Evolutionary conservation across 1,140 invertebrate genomes (phyloP).

Genomic region (Popillia japonica): DNA sequence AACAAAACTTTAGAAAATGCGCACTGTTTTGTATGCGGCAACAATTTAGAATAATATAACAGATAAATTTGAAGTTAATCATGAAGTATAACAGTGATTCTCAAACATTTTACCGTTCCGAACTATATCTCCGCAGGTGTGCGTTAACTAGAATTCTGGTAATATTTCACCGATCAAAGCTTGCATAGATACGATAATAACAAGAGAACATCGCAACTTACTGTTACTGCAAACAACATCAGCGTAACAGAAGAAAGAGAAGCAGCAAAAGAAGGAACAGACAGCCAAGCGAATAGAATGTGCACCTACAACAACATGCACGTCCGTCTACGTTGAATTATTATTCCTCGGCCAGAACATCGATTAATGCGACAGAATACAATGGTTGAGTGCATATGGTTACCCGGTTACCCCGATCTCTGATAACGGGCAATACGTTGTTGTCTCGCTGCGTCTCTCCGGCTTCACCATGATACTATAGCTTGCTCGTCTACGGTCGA

Average conservation of each 20-base stretch:
- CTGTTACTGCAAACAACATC: neutral
- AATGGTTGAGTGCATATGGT: constrained; percentile 46
- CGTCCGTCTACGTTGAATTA: constrained; percentile 48
- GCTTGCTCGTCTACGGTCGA: neutral
- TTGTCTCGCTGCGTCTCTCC: neutral
- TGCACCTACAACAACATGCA: constrained; percentile 30
- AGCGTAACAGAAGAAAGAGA: neutral
- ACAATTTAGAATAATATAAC: too few species aligned
- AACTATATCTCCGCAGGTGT: too few species aligned
- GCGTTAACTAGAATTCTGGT: neutral
- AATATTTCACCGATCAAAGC: neutral
- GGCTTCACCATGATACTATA: neutral
- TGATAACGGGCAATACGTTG: constrained; percentile 39
- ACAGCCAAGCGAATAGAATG: neutral
- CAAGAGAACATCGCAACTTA: neutral
- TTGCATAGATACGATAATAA: neutral
- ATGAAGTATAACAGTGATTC: too few species aligned
- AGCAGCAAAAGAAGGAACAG: neutral
- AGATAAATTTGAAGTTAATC: too few species aligned
- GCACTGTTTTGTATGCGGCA: too few species aligned
- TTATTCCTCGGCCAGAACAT: constrained; percentile 47
- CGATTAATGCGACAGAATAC: constrained; percentile 47
- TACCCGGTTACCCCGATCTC: constrained; percentile 50
- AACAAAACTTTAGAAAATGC: too few species aligned
- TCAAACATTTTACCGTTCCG: too few species aligned